phyloP scores from a whole-genome alignment of 2,888 invertebrate species.

The Ormyrus labotus region DNA sequence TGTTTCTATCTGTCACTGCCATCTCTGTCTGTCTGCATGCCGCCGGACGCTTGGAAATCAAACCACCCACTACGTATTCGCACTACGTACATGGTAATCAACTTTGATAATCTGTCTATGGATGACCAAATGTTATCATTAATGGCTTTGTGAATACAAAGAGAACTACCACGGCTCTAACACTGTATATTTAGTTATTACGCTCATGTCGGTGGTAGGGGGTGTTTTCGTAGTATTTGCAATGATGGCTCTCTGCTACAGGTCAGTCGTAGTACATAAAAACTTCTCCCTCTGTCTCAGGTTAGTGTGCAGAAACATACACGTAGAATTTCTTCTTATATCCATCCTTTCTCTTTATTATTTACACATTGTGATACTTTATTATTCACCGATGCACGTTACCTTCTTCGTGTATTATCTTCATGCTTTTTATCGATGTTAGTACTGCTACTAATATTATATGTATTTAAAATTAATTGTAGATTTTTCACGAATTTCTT shows the following conservation, averaged over 20 bases:
- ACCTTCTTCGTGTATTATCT: too few relatives aligned
- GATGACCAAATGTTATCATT: constrained; percentile 40
- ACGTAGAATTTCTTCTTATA: constrained; percentile 67
- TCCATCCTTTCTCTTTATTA: constrained; percentile 50
- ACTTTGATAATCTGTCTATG: constrained; percentile 29
- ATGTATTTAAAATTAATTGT: too few relatives aligned
- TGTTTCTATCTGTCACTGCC: constrained; percentile 78
- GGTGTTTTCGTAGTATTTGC: constrained; percentile 99
- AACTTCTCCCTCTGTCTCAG: constrained; percentile 99
- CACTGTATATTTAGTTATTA: constrained; percentile 97
- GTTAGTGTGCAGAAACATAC: constrained; percentile 90
- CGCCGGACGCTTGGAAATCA: constrained; percentile 76
- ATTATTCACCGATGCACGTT: too few relatives aligned
- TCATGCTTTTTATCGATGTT: too few relatives aligned
- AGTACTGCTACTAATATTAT: too few relatives aligned
- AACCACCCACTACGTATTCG: constrained; percentile 60
- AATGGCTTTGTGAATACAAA: constrained; percentile 76
- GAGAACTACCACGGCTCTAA: constrained; percentile 98
- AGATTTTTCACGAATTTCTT: too few relatives aligned
- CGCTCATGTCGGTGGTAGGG: constrained; percentile 99
- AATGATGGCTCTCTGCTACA: constrained; percentile 99
- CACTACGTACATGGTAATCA: constrained; percentile 59
- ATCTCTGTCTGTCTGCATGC: constrained; percentile 79
- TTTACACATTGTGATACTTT: too few relatives aligned
- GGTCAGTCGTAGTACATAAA: constrained; percentile 99